These are phyloP conservation scores for Cathartes aura DNA, from an alignment of 2,113 vertebrate species.

Conservation along the genomic window DNA sequence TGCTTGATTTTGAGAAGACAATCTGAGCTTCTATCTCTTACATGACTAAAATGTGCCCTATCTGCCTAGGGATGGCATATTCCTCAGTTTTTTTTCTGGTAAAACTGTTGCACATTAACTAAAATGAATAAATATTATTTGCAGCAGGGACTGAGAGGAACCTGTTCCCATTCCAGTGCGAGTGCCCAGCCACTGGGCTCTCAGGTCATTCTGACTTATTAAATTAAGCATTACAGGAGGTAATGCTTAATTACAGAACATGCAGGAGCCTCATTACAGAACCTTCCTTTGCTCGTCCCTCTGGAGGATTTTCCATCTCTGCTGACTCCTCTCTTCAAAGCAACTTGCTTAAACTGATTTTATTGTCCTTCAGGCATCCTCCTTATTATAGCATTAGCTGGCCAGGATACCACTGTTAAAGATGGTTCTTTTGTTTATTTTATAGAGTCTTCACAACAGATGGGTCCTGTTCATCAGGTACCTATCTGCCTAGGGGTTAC, in stretches of 20 bases:
- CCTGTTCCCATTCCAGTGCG: neutral
- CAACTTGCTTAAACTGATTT: neutral
- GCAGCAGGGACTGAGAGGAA: neutral
- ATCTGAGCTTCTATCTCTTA: neutral
- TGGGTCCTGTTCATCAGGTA: neutral
- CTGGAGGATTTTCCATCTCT: neutral
- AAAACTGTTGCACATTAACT: neutral
- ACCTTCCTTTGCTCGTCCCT: neutral
- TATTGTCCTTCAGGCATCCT: neutral
- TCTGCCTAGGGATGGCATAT: neutral
- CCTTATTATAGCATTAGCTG: neutral
- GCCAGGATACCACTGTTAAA: neutral
- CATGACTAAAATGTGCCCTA: neutral
- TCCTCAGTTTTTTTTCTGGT: neutral
- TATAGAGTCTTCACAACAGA: neutral
- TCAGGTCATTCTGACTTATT: neutral
- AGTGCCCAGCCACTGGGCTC: neutral
- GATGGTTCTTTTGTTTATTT: neutral
- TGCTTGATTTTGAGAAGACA: neutral
- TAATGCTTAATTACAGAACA: constrained; percentile 1
- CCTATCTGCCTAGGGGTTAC: neutral
- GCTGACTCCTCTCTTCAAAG: neutral
- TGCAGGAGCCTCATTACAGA: neutral
- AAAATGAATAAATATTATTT: neutral
- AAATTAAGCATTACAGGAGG: neutral